Evolutionary conservation across 2,797 vertebrate species (phyloP).

Genomic region (Sebastes reedi): DNA sequence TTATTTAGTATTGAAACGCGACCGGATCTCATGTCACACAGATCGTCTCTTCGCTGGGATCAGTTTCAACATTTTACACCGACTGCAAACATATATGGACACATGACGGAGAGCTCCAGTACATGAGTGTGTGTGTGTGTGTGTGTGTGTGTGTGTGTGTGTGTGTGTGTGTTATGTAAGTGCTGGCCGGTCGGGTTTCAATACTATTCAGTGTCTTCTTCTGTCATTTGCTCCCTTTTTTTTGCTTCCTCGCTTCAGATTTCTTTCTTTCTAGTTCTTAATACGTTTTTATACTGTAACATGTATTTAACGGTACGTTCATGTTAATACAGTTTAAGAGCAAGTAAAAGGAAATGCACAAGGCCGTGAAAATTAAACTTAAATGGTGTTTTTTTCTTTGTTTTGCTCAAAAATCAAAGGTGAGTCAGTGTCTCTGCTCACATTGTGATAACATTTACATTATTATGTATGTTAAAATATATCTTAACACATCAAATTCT

Average conservation of each 20-base stretch:
- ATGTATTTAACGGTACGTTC: background rate
- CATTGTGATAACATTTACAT: background rate
- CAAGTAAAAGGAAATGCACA: background rate
- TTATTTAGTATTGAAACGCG: background rate
- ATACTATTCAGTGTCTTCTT: background rate
- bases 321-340: background rate
- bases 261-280: background rate
- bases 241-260: background rate
- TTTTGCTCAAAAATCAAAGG: too few relatives aligned
- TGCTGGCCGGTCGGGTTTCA: background rate
- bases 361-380: too few relatives aligned
- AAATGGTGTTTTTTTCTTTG: background rate
- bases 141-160: background rate
- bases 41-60: background rate
- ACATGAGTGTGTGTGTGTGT: background rate
- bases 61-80: constrained; percentile 1
- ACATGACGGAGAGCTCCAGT: background rate
- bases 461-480: background rate
- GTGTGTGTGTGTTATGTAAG: background rate
- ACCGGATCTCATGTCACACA: background rate
- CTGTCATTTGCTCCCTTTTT: background rate
- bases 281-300: background rate
- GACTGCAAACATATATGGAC: background rate
- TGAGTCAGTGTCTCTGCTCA: background rate
- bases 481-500: background rate